phyloP scores from a whole-genome alignment of 2,113 vertebrate species.

The Cyrtonyx montezumae region DNA sequence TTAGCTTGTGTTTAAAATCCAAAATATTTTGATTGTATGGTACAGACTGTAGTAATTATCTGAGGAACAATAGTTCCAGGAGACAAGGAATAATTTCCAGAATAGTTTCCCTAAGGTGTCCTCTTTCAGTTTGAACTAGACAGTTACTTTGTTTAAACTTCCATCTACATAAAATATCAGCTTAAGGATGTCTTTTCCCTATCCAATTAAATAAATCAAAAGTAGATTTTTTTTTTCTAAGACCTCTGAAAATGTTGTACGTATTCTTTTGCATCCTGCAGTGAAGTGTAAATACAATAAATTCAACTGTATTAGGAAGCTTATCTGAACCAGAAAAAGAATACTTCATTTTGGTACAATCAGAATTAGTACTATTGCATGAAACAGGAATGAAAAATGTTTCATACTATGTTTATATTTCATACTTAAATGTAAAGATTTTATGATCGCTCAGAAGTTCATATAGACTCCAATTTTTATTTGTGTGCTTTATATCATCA shows the following conservation, averaged over 20 bases:
- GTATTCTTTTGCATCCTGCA: not conserved
- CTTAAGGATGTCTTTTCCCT: not conserved
- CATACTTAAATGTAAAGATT: not conserved
- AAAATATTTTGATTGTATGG: fast-evolving
- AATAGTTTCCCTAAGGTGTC: not conserved
- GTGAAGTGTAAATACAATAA: slow-evolving; percentile 45
- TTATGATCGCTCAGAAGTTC: not conserved
- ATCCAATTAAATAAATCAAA: not conserved
- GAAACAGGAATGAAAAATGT: not conserved
- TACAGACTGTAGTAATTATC: not conserved
- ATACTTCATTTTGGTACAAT: not conserved
- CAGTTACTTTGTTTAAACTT: not conserved
- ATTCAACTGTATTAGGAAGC: not conserved
- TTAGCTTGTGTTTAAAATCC: not conserved
- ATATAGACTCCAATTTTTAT: not conserved
- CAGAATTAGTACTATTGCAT: not conserved
- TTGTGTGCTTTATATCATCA: not conserved
- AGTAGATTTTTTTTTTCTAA: not conserved
- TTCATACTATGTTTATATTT: not conserved
- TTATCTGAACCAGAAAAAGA: not conserved
- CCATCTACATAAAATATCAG: not conserved
- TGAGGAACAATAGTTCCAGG: not conserved
- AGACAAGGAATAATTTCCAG: not conserved
- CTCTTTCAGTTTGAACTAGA: not conserved
- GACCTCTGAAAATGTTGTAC: not conserved